Base-by-base conservation (phyloP, 2,797 vertebrate species). In the Gouania willdenowi region DNA sequence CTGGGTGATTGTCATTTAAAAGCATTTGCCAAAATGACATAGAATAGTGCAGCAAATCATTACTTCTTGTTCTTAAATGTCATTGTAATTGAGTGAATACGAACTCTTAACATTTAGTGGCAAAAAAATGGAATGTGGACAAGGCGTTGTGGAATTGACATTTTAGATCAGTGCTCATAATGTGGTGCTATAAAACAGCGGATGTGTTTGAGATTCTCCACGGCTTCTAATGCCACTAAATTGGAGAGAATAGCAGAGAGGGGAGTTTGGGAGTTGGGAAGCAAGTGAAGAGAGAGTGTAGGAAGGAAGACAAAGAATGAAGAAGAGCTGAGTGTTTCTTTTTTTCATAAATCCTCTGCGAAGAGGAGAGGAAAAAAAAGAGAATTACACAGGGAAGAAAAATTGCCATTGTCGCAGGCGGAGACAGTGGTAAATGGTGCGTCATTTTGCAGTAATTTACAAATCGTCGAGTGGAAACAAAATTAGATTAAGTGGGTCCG, bases 401-500 rank as follows among this genome's bases (percentile, higher is more conserved):
- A 87, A 91, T 88, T 41, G 70, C 83, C 78, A 78, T 83, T 85
- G 82, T 89, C 68, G 44, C 47, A 32, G 68, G 48, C 66, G 62
- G 75, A 77, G 88, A 88, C 86, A 82, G 79, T 87, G 83, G 85
- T 85, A 90, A 90, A 91, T 89, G 86, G 61, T 17, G 78, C 78
- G 64, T 89, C 83, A 83, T 88, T 87, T 84, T 83, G 77, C 74
- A 79, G 84, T 89, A 84, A 89, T 90, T 90, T 90, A 89, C 86
- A 88, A 88, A 90, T 88, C 87, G 75, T 52, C 10, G 75, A 87
- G 83, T 85, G 84, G 88, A 89, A 89, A 90, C 84, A 87, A 88
- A 89, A 90, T 90, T 87, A 89, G 88, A 90, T 91, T 88, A 89
- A 90, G 82, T 84, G 82, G 83, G 71, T 82, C 68, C 35, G 71